phyloP scores from a whole-genome alignment of 2,113 vertebrate genomes.

The Epinephelus lanceolatus region DNA sequence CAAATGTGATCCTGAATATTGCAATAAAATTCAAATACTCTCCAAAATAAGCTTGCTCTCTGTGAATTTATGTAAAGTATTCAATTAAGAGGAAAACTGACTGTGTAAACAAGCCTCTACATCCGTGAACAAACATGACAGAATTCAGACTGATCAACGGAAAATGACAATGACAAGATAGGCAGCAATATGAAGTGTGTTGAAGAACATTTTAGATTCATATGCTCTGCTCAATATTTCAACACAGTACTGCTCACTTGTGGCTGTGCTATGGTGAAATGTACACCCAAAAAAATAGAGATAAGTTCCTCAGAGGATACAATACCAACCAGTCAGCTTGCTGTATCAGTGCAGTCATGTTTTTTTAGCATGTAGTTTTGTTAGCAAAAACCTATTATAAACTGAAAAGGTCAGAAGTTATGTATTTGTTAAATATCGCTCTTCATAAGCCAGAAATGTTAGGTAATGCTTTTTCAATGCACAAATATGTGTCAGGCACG shows the following conservation, averaged over 20 bases:
- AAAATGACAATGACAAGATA: not conserved
- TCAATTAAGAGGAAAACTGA: not conserved
- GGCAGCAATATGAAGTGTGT: not conserved
- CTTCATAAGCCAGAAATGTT: not conserved
- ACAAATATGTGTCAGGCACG: not conserved
- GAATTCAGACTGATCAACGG: not conserved
- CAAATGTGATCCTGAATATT: too few relatives aligned
- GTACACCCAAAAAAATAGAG: too few relatives aligned
- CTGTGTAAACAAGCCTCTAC: not conserved
- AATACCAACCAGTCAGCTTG: too few relatives aligned
- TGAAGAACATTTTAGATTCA: not conserved
- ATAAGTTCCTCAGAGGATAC: too few relatives aligned
- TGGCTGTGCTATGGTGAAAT: too few relatives aligned
- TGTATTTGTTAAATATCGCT: not conserved
- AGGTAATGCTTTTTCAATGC: not conserved
- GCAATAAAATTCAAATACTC: too few relatives aligned
- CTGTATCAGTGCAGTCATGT: not conserved
- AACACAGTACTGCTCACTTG: too few relatives aligned
- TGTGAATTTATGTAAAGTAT: too few relatives aligned
- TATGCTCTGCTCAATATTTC: too few relatives aligned
- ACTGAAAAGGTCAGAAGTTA: not conserved
- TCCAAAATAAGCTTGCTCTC: too few relatives aligned
- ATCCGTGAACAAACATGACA: slow-evolving; percentile 1
- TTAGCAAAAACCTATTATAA: not conserved
- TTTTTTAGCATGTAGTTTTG: not conserved